These are phyloP conservation scores for Notospermus geniculatus DNA, from an alignment of 1,140 invertebrate genomes.

Conservation along the genomic window DNA sequence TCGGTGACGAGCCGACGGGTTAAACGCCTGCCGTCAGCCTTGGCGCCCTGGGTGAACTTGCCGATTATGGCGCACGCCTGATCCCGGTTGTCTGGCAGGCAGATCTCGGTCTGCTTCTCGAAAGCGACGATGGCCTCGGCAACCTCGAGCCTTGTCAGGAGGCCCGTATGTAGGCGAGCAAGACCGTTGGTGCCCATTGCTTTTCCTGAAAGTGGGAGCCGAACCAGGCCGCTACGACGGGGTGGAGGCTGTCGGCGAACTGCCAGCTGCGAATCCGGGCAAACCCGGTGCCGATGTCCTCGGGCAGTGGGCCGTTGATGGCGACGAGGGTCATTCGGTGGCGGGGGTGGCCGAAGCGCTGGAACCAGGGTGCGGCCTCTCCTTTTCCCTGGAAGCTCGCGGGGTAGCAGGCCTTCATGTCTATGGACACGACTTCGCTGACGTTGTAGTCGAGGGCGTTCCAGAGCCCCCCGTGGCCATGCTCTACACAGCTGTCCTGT, in stretches of 20 bases:
- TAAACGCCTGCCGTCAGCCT: conserved; percentile 12
- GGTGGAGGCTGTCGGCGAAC: conserved; percentile 6
- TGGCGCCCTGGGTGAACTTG: conserved; percentile 20
- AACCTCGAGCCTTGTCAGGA: conserved; percentile 10
- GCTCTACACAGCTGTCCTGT: conserved; percentile 18
- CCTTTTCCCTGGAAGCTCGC: conserved; percentile 3
- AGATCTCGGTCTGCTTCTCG: conserved; percentile 13
- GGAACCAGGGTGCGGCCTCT: conserved; percentile 6
- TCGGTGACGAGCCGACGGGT: conserved; percentile 16
- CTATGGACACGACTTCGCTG: conserved; percentile 11
- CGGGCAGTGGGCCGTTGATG: not conserved
- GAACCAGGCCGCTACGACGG: conserved; percentile 18
- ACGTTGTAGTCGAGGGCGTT: conserved; percentile 16
- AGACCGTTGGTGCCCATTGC: conserved; percentile 10
- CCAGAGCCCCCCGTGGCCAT: conserved; percentile 23
- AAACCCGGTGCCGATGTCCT: conserved; percentile 15
- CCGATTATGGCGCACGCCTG: conserved; percentile 19
- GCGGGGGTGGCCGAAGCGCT: conserved; percentile 10
- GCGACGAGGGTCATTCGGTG: not conserved
- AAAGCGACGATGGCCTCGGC: conserved; percentile 10
- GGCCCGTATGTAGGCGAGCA: conserved; percentile 11
- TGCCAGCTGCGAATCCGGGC: not conserved
- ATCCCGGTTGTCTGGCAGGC: conserved; percentile 15
- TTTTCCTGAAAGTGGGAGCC: conserved; percentile 19
- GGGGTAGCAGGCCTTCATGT: conserved; percentile 21